These are phyloP conservation scores for Carcinoscorpius rotundicauda DNA, from an alignment of 1,140 invertebrate genomes.

Conservation along the genomic window DNA sequence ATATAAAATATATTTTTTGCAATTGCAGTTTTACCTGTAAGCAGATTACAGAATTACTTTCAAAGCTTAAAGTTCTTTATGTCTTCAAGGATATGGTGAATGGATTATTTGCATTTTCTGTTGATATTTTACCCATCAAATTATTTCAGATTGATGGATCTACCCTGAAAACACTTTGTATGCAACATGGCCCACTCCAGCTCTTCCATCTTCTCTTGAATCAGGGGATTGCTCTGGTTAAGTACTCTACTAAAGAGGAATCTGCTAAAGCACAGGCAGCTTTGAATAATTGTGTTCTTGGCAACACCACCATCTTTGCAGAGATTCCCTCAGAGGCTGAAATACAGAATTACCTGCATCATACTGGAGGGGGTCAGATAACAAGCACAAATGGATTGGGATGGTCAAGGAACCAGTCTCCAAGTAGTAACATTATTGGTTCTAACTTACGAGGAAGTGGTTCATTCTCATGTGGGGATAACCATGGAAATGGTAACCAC, in stretches of 20 bases:
- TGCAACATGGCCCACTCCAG: slow-evolving; percentile 87
- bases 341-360: slow-evolving; percentile 68
- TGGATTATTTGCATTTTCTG: too few relatives aligned
- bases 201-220: slow-evolving; percentile 88
- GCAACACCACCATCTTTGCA: slow-evolving; percentile 90
- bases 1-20: neutral
- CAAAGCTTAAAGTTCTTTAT: too few relatives aligned
- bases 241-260: slow-evolving; percentile 81
- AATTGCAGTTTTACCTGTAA: too few relatives aligned
- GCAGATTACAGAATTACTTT: too few relatives aligned
- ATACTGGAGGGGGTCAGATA: slow-evolving; percentile 22
- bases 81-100: too few relatives aligned
- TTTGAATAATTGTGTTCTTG: slow-evolving; percentile 86
- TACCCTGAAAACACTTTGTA: slow-evolving; percentile 84
- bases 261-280: slow-evolving; percentile 91
- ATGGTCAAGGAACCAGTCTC: slow-evolving; percentile 18
- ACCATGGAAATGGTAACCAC: slow-evolving; percentile 26
- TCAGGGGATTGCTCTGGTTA: slow-evolving; percentile 74
- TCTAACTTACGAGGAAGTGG: slow-evolving; percentile 26
- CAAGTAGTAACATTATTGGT: slow-evolving; percentile 22
- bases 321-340: slow-evolving; percentile 82
- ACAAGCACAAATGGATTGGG: slow-evolving; percentile 35
- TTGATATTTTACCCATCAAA: too few relatives aligned
- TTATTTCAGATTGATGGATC: slow-evolving; percentile 74
- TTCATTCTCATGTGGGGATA: slow-evolving; percentile 13